phyloP scores from a whole-genome alignment of 2,113 vertebrate genomes.

The Colistium nudipinnis region DNA sequence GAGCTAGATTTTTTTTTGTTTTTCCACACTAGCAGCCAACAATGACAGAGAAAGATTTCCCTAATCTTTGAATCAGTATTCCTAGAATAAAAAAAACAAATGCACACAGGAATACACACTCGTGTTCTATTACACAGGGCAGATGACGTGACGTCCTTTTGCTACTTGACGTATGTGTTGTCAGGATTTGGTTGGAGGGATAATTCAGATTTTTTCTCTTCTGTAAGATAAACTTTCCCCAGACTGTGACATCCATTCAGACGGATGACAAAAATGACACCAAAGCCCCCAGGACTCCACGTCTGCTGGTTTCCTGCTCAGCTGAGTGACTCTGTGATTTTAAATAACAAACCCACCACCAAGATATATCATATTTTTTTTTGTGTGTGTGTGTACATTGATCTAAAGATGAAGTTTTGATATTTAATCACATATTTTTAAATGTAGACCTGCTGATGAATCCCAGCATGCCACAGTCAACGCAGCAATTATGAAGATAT shows the following conservation, averaged over 20 bases:
- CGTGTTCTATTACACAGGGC: not conserved
- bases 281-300: conserved; percentile 10
- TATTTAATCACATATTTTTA: not conserved
- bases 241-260: conserved; percentile 14
- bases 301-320: conserved; percentile 16
- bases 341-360: conserved; percentile 6
- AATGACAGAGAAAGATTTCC: not conserved
- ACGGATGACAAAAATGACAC: conserved; percentile 9
- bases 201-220: conserved; percentile 8
- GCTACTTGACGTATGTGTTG: conserved; percentile 8
- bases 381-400: too few species aligned
- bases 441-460: not conserved
- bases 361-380: too few species aligned
- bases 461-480: not conserved
- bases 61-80: not conserved
- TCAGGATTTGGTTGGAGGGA: conserved; percentile 6
- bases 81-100: too few species aligned
- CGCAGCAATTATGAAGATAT: not conserved
- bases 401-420: not conserved
- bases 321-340: not conserved
- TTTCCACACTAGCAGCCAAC: conserved; percentile 11
- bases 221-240: conserved; percentile 8
- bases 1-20: too few species aligned
- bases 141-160: not conserved
- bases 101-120: too few species aligned